Percentiles rank a stretch among this genome's conserved stretches.
These are phyloP conservation scores for Hemibagrus wyckioides DNA, from an alignment of 2,113 vertebrate species.

Conservation along the genomic window DNA sequence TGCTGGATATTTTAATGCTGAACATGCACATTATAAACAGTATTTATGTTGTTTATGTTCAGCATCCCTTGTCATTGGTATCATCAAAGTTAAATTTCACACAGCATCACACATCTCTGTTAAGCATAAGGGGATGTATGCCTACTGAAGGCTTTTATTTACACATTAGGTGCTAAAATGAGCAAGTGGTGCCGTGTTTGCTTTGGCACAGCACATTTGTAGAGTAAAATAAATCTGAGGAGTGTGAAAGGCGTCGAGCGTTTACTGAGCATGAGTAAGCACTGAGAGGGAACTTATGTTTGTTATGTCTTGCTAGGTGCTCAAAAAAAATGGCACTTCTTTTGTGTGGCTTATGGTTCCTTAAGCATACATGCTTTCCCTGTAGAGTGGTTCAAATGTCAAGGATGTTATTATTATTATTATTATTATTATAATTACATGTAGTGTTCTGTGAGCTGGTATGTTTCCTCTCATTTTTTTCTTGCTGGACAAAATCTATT, in stretches of 20 bases:
- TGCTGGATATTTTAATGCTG: not conserved
- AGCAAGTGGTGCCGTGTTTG: slow-evolving; percentile 66
- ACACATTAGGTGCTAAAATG: slow-evolving; percentile 62
- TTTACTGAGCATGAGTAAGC: slow-evolving; percentile 37
- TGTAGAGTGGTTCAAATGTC: not conserved
- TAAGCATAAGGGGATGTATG: slow-evolving; percentile 55
- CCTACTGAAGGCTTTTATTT: slow-evolving; percentile 65
- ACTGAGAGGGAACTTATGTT: slow-evolving; percentile 25
- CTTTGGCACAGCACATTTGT: slow-evolving; percentile 56
- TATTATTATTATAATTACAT: not conserved
- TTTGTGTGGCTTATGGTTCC: not conserved
- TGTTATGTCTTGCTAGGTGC: not conserved
- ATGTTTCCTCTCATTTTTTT: not conserved
- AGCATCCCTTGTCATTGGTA: slow-evolving; percentile 41
- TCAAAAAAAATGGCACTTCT: not conserved
- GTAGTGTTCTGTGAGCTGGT: not conserved
- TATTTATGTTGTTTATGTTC: not conserved
- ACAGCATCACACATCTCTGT: slow-evolving; percentile 24
- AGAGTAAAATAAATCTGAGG: slow-evolving; percentile 60
- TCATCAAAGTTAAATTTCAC: slow-evolving; percentile 17
- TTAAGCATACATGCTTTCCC: not conserved
- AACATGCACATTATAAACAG: not conserved
- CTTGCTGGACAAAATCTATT: not conserved
- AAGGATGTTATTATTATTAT: not conserved
- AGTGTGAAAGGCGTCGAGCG: slow-evolving; percentile 28